phyloP scores from a whole-genome alignment of 2,797 vertebrate species.

The Typhlichthys eigenmanni region DNA sequence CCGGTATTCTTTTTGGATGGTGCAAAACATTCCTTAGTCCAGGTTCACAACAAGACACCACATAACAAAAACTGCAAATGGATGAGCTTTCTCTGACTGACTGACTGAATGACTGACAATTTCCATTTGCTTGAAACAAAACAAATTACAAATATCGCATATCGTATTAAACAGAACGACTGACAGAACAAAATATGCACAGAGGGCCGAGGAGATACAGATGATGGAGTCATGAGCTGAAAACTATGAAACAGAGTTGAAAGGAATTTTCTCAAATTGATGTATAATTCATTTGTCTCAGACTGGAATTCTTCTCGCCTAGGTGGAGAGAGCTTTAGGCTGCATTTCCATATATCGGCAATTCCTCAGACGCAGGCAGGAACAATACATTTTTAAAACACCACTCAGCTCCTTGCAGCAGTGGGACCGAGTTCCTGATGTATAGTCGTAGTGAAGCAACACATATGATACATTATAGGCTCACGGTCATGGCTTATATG shows the following conservation, averaged over 20 bases:
- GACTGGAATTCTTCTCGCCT: slow-evolving; percentile 42
- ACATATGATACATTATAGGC: not conserved
- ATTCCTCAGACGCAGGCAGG: slow-evolving; percentile 15
- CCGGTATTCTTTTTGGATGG: too few species aligned
- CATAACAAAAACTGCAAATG: too few species aligned
- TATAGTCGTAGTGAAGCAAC: not conserved
- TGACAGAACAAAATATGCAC: slow-evolving; percentile 4
- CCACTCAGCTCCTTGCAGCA: not conserved
- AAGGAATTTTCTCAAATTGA: slow-evolving; percentile 26
- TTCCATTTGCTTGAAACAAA: not conserved
- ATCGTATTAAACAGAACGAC: not conserved
- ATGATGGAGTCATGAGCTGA: slow-evolving; percentile 19
- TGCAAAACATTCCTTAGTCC: too few species aligned
- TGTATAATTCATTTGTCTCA: slow-evolving; percentile 44
- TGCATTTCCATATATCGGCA: slow-evolving; percentile 43
- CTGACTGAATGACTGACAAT: not conserved
- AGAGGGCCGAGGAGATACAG: not conserved
- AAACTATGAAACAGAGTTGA: slow-evolving; percentile 19
- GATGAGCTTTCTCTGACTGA: too few species aligned
- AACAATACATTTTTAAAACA: slow-evolving; percentile 15
- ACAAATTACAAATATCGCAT: not conserved
- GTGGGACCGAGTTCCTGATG: not conserved
- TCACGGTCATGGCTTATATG: not conserved
- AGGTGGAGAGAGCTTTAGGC: not conserved
- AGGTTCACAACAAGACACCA: too few species aligned